phyloP scores from a whole-genome alignment of 2,888 invertebrate species.

The Vannuccia rotundouncinata region DNA sequence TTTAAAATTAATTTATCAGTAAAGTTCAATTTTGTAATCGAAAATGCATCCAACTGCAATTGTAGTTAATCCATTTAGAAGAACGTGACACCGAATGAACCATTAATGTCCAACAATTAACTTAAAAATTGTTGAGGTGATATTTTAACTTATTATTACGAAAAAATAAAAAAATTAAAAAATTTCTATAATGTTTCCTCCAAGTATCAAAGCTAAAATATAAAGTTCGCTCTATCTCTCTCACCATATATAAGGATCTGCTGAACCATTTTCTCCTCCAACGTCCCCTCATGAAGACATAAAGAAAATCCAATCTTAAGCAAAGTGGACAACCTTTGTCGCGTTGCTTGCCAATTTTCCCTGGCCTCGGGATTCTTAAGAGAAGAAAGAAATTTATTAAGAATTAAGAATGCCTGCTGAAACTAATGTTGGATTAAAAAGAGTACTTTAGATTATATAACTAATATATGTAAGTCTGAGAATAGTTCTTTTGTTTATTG shows the following conservation, averaged over 20 bases:
- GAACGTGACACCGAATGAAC: too few relatives aligned
- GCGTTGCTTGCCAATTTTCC: slow-evolving; percentile 9
- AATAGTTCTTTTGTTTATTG: too few relatives aligned
- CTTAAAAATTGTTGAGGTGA: neutral
- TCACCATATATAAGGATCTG: slow-evolving; percentile 25
- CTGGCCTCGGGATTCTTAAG: neutral
- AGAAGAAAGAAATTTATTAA: neutral
- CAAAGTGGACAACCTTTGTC: neutral
- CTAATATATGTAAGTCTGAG: too few relatives aligned
- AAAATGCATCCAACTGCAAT: too few relatives aligned
- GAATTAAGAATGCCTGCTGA: too few relatives aligned
- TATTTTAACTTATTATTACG: neutral
- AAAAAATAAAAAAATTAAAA: neutral
- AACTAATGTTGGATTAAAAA: too few relatives aligned
- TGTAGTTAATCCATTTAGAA: too few relatives aligned
- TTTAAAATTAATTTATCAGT: too few relatives aligned
- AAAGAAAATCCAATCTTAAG: slow-evolving; percentile 24
- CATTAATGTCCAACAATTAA: neutral
- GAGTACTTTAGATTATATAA: too few relatives aligned
- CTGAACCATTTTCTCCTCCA: slow-evolving; percentile 22
- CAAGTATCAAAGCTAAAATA: neutral
- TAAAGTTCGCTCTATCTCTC: neutral
- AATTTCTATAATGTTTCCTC: neutral
- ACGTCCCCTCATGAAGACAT: slow-evolving; percentile 16
- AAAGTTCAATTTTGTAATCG: too few relatives aligned